Conservation (phyloP, 2,797 vertebrate genomes). For the Enteromius unitaeniatus region DNA sequence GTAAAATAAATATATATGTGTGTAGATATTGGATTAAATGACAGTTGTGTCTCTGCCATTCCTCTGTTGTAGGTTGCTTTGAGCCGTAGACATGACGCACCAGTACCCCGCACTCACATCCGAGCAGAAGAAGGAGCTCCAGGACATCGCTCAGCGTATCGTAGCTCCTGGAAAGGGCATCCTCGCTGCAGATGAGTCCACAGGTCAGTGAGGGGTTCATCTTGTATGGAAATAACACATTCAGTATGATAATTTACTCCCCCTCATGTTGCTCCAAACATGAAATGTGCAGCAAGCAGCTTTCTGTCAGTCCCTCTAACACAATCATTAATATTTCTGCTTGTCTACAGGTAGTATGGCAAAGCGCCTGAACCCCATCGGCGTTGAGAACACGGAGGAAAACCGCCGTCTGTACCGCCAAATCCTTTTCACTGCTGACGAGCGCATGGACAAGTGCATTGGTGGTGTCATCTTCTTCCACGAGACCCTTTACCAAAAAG, state of each 20-base stretch:
- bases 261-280: background rate
- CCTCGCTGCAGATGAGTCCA: constrained; percentile 83
- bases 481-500: constrained; percentile 95
- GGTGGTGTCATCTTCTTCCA: constrained; percentile 98
- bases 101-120: constrained; percentile 86
- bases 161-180: constrained; percentile 82
- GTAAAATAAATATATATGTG: too few relatives aligned
- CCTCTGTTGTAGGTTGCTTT: constrained; percentile 8
- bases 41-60: background rate
- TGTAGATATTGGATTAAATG: background rate
- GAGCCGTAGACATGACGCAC: constrained; percentile 74
- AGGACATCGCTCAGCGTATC: constrained; percentile 78
- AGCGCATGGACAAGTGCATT: constrained; percentile 90
- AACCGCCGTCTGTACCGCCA: constrained; percentile 95
- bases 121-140: constrained; percentile 90
- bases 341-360: constrained; percentile 90
- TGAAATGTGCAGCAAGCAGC: background rate
- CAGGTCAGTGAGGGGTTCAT: constrained; percentile 64
- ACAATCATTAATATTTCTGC: constrained; percentile 8
- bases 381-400: constrained; percentile 97
- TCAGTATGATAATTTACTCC: background rate
- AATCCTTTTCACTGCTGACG: constrained; percentile 92
- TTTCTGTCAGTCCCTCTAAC: constrained; percentile 14
- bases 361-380: constrained; percentile 93
- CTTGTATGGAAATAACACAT: background rate